phyloP scores from a whole-genome alignment of 2,888 invertebrate species.

The Oegoconia quadripuncta region DNA sequence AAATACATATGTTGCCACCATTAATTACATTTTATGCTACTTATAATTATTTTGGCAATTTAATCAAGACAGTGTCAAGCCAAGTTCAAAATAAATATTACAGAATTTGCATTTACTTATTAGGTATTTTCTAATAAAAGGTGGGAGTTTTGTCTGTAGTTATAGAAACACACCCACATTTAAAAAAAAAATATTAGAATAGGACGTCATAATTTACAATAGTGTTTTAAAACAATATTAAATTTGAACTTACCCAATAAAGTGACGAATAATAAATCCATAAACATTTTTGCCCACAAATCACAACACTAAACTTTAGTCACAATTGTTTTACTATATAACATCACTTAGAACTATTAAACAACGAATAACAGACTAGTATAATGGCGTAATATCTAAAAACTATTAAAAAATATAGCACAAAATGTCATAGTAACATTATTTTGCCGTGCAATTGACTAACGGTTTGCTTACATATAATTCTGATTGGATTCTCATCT shows the following conservation, averaged over 20 bases:
- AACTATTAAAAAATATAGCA: not conserved
- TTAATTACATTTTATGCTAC: too few species aligned
- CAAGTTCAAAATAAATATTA: too few species aligned
- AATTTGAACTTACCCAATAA: constrained; percentile 1
- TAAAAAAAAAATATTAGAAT: not conserved
- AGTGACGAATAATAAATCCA: not conserved
- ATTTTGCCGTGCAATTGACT: too few species aligned
- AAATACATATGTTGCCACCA: too few species aligned
- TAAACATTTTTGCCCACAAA: not conserved
- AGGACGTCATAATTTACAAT: not conserved
- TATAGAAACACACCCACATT: not conserved
- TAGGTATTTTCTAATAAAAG: too few species aligned
- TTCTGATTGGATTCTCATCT: not conserved
- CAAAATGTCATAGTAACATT: not conserved
- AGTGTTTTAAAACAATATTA: not conserved
- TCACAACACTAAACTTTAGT: not conserved
- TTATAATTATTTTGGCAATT: too few species aligned
- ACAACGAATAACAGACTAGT: constrained; percentile 4
- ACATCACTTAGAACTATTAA: not conserved
- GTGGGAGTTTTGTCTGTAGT: too few species aligned
- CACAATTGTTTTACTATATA: not conserved
- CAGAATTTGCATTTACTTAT: too few species aligned
- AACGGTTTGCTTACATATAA: not conserved
- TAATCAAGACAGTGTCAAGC: too few species aligned
- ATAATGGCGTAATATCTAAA: not conserved